Evolutionary conservation across 2,797 vertebrate genomes (phyloP).

Genomic region (Distichodus sexfasciatus): DNA sequence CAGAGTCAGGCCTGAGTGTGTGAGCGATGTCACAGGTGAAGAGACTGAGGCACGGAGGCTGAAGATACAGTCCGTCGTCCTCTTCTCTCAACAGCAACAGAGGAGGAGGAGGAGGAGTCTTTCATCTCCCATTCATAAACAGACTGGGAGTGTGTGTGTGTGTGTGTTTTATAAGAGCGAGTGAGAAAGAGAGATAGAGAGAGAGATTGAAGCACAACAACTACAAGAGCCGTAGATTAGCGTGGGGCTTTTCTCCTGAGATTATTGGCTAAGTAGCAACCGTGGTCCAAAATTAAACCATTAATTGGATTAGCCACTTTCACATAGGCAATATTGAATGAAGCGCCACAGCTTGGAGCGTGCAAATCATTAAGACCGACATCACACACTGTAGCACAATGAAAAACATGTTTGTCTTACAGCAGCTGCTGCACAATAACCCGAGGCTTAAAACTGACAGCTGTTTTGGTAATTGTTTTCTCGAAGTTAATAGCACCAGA

Average conservation of each 20-base stretch:
- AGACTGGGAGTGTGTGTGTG: constrained; percentile 33
- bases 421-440: no score
- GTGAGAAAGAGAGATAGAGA: constrained; percentile 49
- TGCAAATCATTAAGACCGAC: neutral
- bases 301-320: constrained; percentile 77
- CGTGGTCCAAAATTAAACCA: constrained; percentile 69
- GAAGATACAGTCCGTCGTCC: constrained; percentile 25
- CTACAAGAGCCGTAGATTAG: constrained; percentile 56
- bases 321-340: constrained; percentile 41
- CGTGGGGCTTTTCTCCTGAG: constrained; percentile 60
- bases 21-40: constrained; percentile 50
- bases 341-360: neutral
- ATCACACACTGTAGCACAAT: no score
- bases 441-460: no score
- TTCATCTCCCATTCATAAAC: constrained; percentile 54
- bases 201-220: constrained; percentile 23
- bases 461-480: no score
- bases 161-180: constrained; percentile 16
- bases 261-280: constrained; percentile 69
- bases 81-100: constrained; percentile 31
- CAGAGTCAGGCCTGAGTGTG: constrained; percentile 60
- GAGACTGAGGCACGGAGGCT: constrained; percentile 38
- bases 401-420: neutral
- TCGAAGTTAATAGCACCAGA: neutral
- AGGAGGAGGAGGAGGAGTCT: constrained; percentile 39